Evolutionary conservation across 2,113 vertebrate species (phyloP).

Genomic region (Odocoileus hemionus): DNA sequence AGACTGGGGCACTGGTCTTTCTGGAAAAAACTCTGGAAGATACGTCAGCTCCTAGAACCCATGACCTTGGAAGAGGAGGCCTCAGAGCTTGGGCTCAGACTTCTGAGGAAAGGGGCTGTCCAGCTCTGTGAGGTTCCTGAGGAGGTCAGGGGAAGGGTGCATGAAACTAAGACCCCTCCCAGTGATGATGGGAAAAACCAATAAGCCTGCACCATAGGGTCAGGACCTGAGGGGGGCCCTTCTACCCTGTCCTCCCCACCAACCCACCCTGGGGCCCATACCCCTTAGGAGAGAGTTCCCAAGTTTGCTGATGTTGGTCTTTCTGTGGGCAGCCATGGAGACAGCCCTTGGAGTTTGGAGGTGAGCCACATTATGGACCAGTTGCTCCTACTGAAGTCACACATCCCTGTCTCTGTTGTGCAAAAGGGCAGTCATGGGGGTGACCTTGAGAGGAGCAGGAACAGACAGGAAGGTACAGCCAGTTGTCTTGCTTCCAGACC

Average conservation of each 20-base stretch:
- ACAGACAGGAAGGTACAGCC: not conserved
- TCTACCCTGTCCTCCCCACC: not conserved
- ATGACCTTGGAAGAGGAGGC: not conserved
- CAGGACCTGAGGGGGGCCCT: not conserved
- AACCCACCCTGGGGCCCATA: too few species aligned
- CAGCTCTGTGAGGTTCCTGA: not conserved
- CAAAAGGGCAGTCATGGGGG: not conserved
- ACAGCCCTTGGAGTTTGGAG: not conserved
- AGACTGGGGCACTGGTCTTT: not conserved
- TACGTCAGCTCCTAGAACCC: not conserved
- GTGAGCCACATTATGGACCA: not conserved
- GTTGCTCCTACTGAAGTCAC: not conserved
- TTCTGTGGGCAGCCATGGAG: not conserved
- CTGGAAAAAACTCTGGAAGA: not conserved
- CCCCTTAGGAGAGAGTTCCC: not conserved
- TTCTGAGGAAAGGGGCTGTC: not conserved
- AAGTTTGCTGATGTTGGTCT: not conserved
- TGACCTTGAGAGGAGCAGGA: not conserved
- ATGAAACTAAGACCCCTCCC: not conserved
- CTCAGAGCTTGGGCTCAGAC: not conserved
- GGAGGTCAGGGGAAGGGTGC: not conserved
- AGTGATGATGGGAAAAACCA: not conserved
- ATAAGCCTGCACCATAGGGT: not conserved
- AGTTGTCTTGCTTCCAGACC: not conserved
- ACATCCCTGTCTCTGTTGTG: not conserved